Percentiles rank a stretch among this genome's conserved stretches.
These are phyloP conservation scores for Sebastes variabilis DNA, from an alignment of 2,797 vertebrate species.

Conservation along the genomic window DNA sequence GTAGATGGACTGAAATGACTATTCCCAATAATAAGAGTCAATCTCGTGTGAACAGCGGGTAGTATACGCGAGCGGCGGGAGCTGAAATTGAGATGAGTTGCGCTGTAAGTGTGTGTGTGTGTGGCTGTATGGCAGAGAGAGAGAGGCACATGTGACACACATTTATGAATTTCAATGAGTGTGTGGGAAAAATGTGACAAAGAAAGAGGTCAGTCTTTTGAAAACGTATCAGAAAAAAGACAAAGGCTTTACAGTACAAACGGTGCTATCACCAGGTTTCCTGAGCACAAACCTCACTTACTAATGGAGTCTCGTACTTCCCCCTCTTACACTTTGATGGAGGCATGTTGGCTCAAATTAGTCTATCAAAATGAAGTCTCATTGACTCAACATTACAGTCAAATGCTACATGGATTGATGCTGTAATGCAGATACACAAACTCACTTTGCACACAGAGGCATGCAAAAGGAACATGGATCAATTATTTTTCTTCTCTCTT, in stretches of 20 bases:
- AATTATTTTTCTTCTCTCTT: not conserved
- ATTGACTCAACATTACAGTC: not conserved
- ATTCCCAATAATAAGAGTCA: constrained; percentile 45
- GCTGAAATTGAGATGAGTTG: constrained; percentile 22
- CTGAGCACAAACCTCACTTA: not conserved
- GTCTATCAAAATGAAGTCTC: not conserved
- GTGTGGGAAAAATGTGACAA: constrained; percentile 1
- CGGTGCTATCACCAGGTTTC: not conserved
- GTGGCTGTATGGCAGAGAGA: not conserved
- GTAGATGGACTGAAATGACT: constrained; percentile 47
- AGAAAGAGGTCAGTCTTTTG: not conserved
- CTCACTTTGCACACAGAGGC: not conserved
- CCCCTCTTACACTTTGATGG: not conserved
- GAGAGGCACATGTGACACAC: constrained; percentile 3
- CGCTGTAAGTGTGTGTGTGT: not conserved
- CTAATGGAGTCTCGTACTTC: not conserved
- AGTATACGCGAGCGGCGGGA: constrained; percentile 17
- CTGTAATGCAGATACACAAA: not conserved
- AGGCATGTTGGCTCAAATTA: not conserved
- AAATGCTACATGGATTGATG: not conserved
- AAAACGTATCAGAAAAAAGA: not conserved
- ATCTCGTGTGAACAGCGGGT: constrained; percentile 53
- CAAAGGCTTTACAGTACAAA: not conserved
- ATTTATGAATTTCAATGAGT: constrained; percentile 2
- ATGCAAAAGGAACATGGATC: not conserved